A percentile compares a stretch with the other conserved stretches of the same genome.
Conservation (phyloP, 2,888 invertebrate species). For the Erebia ligea region DNA sequence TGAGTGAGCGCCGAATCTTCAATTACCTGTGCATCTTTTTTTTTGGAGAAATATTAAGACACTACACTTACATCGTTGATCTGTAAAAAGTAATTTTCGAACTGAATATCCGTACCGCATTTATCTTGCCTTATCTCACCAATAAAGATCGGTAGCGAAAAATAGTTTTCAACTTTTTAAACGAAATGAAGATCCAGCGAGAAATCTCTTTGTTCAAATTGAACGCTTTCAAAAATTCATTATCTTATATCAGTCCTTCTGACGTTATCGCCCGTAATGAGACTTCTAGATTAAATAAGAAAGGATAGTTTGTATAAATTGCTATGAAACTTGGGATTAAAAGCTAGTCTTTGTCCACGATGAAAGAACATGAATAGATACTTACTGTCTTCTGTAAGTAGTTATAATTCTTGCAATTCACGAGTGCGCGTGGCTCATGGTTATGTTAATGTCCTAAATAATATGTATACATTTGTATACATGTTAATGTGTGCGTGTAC, state of each 20-base stretch:
- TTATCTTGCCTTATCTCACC: neutral
- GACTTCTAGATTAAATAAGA: conserved; percentile 20
- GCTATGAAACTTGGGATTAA: conserved; percentile 14
- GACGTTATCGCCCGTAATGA: conserved; percentile 17
- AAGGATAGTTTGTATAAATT: conserved; percentile 18
- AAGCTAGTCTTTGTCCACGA: conserved; percentile 12
- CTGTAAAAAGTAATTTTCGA: conserved; percentile 9
- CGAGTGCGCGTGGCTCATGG: too few species aligned
- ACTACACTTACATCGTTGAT: neutral
- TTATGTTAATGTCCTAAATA: too few species aligned
- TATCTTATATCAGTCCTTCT: conserved; percentile 18
- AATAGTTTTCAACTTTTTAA: conserved; percentile 13
- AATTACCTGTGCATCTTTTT: neutral
- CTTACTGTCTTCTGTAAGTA: neutral
- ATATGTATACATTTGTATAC: too few species aligned
- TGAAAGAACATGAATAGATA: neutral
- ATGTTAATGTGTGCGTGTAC: too few species aligned
- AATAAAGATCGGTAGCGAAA: conserved; percentile 10
- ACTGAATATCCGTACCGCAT: conserved; percentile 2
- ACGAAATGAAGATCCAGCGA: conserved; percentile 13
- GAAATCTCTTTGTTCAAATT: conserved; percentile 16
- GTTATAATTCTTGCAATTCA: too few species aligned
- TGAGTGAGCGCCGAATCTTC: too few species aligned
- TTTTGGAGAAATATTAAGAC: neutral
- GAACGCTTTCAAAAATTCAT: conserved; percentile 23